Evolutionary conservation across 2,888 invertebrate genomes (phyloP).

Genomic region (Hipparchia sbordonii): DNA sequence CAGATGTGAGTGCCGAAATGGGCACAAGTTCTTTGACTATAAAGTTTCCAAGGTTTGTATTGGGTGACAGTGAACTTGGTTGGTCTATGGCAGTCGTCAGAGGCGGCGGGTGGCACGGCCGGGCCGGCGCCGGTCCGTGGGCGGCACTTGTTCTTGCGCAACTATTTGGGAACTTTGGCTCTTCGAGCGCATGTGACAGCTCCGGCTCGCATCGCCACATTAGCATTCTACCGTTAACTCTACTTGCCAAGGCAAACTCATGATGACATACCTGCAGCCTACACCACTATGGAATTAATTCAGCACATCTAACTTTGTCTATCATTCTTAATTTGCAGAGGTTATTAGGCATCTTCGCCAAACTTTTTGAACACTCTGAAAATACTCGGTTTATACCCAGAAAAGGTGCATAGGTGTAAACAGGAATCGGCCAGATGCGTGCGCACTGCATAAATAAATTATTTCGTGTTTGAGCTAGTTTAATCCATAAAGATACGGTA

Average conservation of each 20-base stretch:
- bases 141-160: conserved; percentile 73
- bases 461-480: too few species aligned
- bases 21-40: background rate
- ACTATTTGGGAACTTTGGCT: conserved; percentile 64
- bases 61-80: conserved; percentile 75
- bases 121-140: conserved; percentile 50
- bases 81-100: conserved; percentile 48
- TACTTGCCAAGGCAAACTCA: conserved; percentile 61
- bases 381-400: too few species aligned
- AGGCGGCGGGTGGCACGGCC: conserved; percentile 45
- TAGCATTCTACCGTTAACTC: conserved; percentile 80
- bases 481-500: too few species aligned
- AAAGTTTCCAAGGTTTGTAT: conserved; percentile 22
- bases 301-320: conserved; percentile 23
- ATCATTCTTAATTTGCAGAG: conserved; percentile 6
- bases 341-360: background rate
- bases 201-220: conserved; percentile 62
- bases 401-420: too few species aligned
- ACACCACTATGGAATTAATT: conserved; percentile 48
- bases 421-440: too few species aligned
- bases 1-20: too few species aligned
- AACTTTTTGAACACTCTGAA: too few species aligned
- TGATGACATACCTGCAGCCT: conserved; percentile 46
- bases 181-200: conserved; percentile 57
- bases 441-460: too few species aligned